Conservation (phyloP, 1,140 invertebrate genomes). For the Leptopilina clavipes region DNA sequence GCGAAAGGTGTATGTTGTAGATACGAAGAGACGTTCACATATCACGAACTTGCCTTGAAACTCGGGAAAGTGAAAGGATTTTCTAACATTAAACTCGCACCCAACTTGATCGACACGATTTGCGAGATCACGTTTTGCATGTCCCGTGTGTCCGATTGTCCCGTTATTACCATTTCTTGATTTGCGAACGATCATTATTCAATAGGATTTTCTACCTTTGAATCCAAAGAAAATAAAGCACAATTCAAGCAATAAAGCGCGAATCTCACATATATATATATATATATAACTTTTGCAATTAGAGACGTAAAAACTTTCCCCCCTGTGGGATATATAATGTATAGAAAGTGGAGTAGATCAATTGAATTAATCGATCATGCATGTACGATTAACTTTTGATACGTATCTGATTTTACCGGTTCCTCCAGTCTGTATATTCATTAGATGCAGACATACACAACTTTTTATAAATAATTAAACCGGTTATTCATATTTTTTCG, state of each 20-base stretch:
- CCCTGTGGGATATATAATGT: too few species aligned
- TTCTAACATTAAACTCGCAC: slow-evolving; percentile 53
- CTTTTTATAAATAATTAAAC: background rate
- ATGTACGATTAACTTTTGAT: slow-evolving; percentile 34
- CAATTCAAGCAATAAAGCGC: background rate
- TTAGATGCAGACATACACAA: background rate
- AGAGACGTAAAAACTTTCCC: slow-evolving; percentile 45
- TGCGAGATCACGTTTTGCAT: slow-evolving; percentile 51
- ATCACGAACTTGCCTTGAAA: slow-evolving; percentile 62
- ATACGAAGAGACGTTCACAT: slow-evolving; percentile 43
- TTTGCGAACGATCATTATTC: background rate
- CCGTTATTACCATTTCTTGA: slow-evolving; percentile 17
- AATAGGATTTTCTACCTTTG: slow-evolving; percentile 2
- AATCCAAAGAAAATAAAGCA: background rate
- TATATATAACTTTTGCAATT: slow-evolving; percentile 5
- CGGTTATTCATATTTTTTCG: background rate
- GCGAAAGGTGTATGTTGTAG: slow-evolving; percentile 44
- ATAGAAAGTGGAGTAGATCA: slow-evolving; percentile 43
- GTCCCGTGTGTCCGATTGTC: slow-evolving; percentile 35
- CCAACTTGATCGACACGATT: slow-evolving; percentile 43
- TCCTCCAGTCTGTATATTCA: background rate
- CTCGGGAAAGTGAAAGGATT: slow-evolving; percentile 65
- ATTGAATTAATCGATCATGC: slow-evolving; percentile 41
- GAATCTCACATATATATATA: too few species aligned
- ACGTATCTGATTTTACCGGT: slow-evolving; percentile 12